These are phyloP conservation scores for Mamestra brassicae DNA, from an alignment of 2,888 invertebrate genomes.

Conservation along the genomic window DNA sequence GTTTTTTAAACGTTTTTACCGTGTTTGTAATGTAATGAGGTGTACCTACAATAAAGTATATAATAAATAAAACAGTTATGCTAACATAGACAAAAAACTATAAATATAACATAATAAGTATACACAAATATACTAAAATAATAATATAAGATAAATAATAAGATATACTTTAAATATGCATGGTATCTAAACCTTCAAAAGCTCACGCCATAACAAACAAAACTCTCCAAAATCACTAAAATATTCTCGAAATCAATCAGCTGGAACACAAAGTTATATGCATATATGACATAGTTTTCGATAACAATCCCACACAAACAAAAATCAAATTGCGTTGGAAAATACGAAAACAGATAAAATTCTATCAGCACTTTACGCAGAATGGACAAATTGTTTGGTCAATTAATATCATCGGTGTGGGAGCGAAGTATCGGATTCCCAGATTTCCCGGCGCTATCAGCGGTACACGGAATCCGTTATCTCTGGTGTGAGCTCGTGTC, in stretches of 20 bases:
- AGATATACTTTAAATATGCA: too few species aligned
- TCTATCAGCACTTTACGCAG: conserved; percentile 31
- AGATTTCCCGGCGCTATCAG: conserved; percentile 49
- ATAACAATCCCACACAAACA: conserved; percentile 24
- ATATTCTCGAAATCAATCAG: not conserved
- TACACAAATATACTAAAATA: too few species aligned
- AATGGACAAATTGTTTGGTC: conserved; percentile 12
- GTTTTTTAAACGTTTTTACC: too few species aligned
- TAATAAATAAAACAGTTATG: too few species aligned
- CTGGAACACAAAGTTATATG: conserved; percentile 1
- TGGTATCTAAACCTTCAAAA: not conserved
- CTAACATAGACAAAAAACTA: too few species aligned
- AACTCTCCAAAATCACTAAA: not conserved
- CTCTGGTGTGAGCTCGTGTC: conserved; percentile 52
- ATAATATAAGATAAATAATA: too few species aligned
- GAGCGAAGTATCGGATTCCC: conserved; percentile 33
- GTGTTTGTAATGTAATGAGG: too few species aligned
- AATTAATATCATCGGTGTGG: conserved; percentile 12
- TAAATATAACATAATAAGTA: too few species aligned
- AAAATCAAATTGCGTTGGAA: conserved; percentile 20
- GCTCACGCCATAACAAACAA: conserved; percentile 4
- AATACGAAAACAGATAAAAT: conserved; percentile 9
- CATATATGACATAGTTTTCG: conserved; percentile 1
- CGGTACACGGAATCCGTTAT: conserved; percentile 51
- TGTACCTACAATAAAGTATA: too few species aligned